These are phyloP conservation scores for Phragmatobia fuliginosa DNA, from an alignment of 2,888 invertebrate genomes.

Conservation along the genomic window DNA sequence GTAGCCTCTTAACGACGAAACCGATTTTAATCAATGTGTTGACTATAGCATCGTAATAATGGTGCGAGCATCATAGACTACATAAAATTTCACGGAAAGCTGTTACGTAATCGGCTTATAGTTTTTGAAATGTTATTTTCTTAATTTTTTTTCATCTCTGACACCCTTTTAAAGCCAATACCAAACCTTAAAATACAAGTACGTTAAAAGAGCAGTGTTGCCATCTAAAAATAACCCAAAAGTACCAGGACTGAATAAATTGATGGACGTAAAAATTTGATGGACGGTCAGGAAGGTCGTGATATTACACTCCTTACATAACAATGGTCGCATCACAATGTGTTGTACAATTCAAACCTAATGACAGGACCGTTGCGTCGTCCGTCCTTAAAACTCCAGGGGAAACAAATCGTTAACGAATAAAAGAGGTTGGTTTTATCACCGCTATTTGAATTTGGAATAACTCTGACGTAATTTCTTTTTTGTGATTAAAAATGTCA, in stretches of 20 bases:
- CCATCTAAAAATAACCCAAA: conserved; percentile 2
- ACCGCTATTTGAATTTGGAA: background rate
- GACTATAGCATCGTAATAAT: too few relatives aligned
- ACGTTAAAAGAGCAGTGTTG: background rate
- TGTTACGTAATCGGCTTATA: too few relatives aligned
- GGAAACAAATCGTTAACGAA: background rate
- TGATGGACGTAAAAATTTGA: conserved; percentile 10
- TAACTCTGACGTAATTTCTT: background rate
- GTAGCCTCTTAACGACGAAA: too few relatives aligned
- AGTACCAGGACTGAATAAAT: background rate
- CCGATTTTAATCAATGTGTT: too few relatives aligned
- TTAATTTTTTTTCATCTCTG: too few relatives aligned
- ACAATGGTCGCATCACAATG: conserved; percentile 3
- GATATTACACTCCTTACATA: conserved; percentile 2
- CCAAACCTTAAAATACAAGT: too few relatives aligned
- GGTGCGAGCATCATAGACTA: too few relatives aligned
- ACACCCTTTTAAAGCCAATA: too few relatives aligned
- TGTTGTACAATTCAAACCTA: conserved; percentile 11
- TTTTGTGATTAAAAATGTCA: background rate
- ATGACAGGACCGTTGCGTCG: background rate
- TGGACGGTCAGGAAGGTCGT: conserved; percentile 4
- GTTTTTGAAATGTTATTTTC: too few relatives aligned
- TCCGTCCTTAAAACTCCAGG: background rate
- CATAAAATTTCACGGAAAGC: too few relatives aligned
- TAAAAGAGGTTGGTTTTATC: background rate